Conservation (phyloP, 2,888 invertebrate genomes). For the Lycia hirtaria region DNA sequence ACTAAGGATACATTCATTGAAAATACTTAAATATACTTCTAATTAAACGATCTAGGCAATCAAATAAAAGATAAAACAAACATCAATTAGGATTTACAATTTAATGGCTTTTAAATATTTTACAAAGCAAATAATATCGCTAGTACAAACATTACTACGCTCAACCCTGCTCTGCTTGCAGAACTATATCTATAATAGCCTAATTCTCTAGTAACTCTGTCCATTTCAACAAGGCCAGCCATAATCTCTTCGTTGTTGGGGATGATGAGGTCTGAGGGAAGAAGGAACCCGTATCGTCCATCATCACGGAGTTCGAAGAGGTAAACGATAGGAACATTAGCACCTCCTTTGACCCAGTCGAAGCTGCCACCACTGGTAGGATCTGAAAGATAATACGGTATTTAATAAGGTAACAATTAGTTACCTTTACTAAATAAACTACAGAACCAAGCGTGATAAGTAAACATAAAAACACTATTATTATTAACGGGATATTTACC, state of each 20-base stretch:
- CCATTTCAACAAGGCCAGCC: conserved; percentile 81
- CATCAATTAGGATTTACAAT: background rate
- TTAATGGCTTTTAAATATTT: conserved; percentile 13
- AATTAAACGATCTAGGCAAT: too few species aligned
- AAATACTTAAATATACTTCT: too few species aligned
- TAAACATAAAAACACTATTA: too few species aligned
- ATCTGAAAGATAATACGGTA: conserved; percentile 62
- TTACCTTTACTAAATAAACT: too few species aligned
- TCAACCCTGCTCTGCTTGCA: conserved; percentile 40
- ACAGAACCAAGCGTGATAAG: too few species aligned
- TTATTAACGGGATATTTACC: too few species aligned
- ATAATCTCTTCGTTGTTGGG: conserved; percentile 87
- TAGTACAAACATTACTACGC: conserved; percentile 38
- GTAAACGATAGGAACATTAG: conserved; percentile 82
- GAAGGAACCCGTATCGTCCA: conserved; percentile 84
- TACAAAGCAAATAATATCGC: conserved; percentile 40
- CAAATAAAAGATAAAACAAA: too few species aligned
- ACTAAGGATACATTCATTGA: too few species aligned
- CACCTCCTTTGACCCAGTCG: conserved; percentile 86
- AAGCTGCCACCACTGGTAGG: conserved; percentile 78
- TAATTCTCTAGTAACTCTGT: conserved; percentile 62
- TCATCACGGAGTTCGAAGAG: conserved; percentile 86
- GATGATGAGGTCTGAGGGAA: conserved; percentile 82
- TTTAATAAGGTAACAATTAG: too few species aligned
- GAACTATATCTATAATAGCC: conserved; percentile 57